phyloP scores from a whole-genome alignment of 2,113 vertebrate species.

The Cyphomyrus plagiostoma region DNA sequence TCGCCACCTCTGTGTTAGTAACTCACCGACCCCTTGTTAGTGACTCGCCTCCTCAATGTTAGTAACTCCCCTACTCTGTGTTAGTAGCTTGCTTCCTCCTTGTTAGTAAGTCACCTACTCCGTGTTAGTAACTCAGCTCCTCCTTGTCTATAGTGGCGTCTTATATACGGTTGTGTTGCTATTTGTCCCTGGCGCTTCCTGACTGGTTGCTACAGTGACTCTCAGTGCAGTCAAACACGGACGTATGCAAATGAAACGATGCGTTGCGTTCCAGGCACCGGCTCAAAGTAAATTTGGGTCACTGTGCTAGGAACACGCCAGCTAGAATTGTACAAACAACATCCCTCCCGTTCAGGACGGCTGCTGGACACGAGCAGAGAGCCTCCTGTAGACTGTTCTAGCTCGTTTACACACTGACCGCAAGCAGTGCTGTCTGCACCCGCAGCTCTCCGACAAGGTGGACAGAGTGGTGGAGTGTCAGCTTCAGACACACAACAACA shows the following conservation, averaged over 20 bases:
- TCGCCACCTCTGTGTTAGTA: not conserved
- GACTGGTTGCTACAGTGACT: not conserved
- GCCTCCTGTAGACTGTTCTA: not conserved
- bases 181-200: not conserved
- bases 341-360: not conserved
- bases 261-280: not conserved
- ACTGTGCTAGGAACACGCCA: not conserved
- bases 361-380: not conserved
- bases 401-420: not conserved
- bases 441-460: slow-evolving; percentile 86
- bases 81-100: not conserved
- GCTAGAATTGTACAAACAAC: not conserved
- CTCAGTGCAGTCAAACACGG: not conserved
- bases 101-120: not conserved
- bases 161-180: not conserved
- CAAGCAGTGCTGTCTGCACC: slow-evolving; percentile 3
- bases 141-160: not conserved
- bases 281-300: not conserved
- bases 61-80: not conserved
- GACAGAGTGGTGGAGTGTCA: slow-evolving; percentile 96
- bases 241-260: not conserved
- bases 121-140: not conserved
- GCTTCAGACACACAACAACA: slow-evolving; percentile 95
- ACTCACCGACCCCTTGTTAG: too few species aligned
- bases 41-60: not conserved